Base-by-base conservation (phyloP, 2,888 invertebrate genomes). In the Caenorhabditis sulstoni region DNA sequence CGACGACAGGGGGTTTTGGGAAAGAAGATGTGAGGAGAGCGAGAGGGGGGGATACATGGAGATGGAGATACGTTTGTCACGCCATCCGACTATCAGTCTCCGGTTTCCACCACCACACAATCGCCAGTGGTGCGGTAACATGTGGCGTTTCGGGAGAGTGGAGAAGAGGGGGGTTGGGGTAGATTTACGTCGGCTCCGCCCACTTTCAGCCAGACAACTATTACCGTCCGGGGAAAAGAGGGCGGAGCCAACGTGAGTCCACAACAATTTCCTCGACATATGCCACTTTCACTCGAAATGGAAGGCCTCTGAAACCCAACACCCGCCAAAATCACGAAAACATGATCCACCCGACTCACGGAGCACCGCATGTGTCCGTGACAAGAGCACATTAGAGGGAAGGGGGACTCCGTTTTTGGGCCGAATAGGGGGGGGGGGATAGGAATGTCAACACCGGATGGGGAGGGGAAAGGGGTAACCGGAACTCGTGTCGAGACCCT, bases 21-120 rank as follows among this genome's bases (percentile, higher is more conserved):
- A n/a, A 3, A 52, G 52, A 35, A 29, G 52, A n/a, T n/a, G n/a
- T n/a, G 3, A 23, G 52, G 20, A 29, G 23, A 14, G 50, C 23
- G n/a, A n/a, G n/a, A n/a, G 53, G 59, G 70, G 70, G 68, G 58
- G 64, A 70, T n/a, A 52, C 22, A 16, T 35, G 23, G 55, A 65
- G 70, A 77, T 77, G 58, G 65, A 70, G 52, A 20, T 45, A 53
- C 37, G 53, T 70, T 77, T 70, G 77, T 77, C 77, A 77, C 77
- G 77, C 77, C 52, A 77, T 77, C 58, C 76, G 41, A 52, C 68
- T 16, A 76, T 77, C 70, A 77, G 23, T 65, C 50, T 75, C 68
- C 12, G 12, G 41, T 11, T 41, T 14, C 41, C 41, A 41, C 29
- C 29, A 29, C 29, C 7, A 29, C 29, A 29, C 29, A n/a, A n/a